Percentiles rank a stretch among this genome's conserved stretches.
Conservation (phyloP, 2,888 invertebrate species). For the Melipona beecheii region DNA sequence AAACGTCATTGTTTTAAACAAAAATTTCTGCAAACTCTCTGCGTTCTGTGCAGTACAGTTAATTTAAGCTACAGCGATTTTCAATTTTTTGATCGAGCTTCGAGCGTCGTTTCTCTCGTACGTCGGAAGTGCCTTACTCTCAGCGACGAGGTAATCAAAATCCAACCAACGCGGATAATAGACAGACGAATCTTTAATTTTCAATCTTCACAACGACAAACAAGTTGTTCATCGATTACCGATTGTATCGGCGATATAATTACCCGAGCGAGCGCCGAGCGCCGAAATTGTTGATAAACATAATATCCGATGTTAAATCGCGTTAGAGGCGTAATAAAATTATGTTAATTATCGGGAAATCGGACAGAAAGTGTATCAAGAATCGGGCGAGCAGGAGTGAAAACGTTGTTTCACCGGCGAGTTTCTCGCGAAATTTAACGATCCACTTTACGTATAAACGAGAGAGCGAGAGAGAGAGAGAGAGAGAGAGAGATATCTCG, state of each 20-base stretch:
- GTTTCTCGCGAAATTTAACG: slow-evolving; percentile 41
- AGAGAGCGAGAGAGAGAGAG: background rate
- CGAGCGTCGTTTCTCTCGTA: too few relatives aligned
- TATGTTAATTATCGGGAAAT: slow-evolving; percentile 42
- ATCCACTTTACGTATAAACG: slow-evolving; percentile 41
- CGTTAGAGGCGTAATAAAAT: slow-evolving; percentile 5
- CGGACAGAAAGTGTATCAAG: background rate
- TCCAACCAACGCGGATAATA: too few relatives aligned
- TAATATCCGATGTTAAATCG: slow-evolving; percentile 44
- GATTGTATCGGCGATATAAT: slow-evolving; percentile 58
- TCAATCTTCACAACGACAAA: slow-evolving; percentile 32
- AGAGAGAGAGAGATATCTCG: slow-evolving; percentile 3
- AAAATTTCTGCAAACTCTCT: too few relatives aligned
- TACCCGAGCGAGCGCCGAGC: slow-evolving; percentile 35
- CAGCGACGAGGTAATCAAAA: too few relatives aligned
- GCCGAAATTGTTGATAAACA: slow-evolving; percentile 48
- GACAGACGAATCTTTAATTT: slow-evolving; percentile 28
- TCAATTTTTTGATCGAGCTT: too few relatives aligned
- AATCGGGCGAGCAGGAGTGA: slow-evolving; percentile 3
- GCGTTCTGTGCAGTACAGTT: too few relatives aligned
- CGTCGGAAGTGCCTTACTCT: too few relatives aligned
- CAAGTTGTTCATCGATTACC: slow-evolving; percentile 54
- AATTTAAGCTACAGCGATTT: too few relatives aligned
- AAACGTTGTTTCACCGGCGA: slow-evolving; percentile 18
- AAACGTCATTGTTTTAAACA: too few relatives aligned